Evolutionary conservation across 2,797 vertebrate species (phyloP).

Genomic region (Acanthis flammea): DNA sequence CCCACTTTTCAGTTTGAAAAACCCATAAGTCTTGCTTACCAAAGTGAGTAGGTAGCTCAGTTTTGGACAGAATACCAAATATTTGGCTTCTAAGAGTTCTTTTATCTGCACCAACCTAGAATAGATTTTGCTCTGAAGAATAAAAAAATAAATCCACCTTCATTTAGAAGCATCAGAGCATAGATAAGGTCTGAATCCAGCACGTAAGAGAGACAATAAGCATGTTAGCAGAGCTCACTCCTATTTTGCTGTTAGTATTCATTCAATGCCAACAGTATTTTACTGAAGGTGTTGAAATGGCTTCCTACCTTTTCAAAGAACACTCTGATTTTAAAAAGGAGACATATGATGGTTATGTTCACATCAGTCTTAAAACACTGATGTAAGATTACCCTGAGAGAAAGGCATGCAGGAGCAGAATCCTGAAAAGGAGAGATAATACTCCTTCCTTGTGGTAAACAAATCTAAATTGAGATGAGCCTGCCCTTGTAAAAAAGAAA

Average conservation of each 20-base stretch:
- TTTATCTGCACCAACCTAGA: background rate
- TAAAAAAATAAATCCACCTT: background rate
- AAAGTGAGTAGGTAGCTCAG: background rate
- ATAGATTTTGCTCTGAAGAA: background rate
- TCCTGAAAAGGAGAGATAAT: rapidly evolving
- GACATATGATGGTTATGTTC: background rate
- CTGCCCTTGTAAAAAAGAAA: background rate
- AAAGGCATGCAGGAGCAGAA: background rate
- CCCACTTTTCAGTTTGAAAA: background rate
- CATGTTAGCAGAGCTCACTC: background rate
- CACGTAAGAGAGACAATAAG: background rate
- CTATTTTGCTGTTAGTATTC: background rate
- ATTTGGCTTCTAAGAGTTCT: background rate
- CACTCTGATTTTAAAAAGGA: background rate
- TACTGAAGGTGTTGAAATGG: background rate
- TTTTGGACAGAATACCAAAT: background rate
- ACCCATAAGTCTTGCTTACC: background rate
- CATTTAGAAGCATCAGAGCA: background rate
- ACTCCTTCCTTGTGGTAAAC: background rate
- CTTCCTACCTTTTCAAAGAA: background rate
- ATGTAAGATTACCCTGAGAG: background rate
- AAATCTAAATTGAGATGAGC: background rate
- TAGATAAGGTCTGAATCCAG: background rate
- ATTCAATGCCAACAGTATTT: background rate
- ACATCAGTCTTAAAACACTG: background rate